A percentile compares a stretch with the other conserved stretches of the same genome.
phyloP scores from a whole-genome alignment of 2,888 invertebrate species.

The Lagria hirta region DNA sequence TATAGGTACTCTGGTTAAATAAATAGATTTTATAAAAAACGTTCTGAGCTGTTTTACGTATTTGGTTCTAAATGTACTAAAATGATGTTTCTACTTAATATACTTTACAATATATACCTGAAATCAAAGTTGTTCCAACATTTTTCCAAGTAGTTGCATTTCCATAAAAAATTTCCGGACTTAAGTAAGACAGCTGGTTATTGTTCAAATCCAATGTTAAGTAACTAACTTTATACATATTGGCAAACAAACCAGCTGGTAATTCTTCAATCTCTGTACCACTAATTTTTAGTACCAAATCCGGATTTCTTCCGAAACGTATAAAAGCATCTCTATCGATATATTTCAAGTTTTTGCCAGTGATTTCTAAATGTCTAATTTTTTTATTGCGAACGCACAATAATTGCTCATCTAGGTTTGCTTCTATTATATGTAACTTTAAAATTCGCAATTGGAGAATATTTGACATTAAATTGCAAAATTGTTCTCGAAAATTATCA shows the following conservation, averaged over 20 bases:
- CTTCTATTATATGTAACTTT: slow-evolving; percentile 75
- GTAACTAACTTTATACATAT: slow-evolving; percentile 76
- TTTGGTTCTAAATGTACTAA: no score
- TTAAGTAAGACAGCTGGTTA: slow-evolving; percentile 77
- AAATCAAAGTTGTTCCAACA: slow-evolving; percentile 81
- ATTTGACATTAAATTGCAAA: slow-evolving; percentile 71
- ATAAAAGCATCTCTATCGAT: slow-evolving; percentile 79
- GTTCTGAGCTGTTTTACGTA: no score
- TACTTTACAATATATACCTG: no score
- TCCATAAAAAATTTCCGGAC: slow-evolving; percentile 83
- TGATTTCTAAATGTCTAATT: slow-evolving; percentile 77
- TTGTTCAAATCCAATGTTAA: slow-evolving; percentile 79
- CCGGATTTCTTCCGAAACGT: slow-evolving; percentile 72
- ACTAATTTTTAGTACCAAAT: slow-evolving; percentile 74
- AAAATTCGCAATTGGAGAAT: slow-evolving; percentile 74
- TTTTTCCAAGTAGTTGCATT: slow-evolving; percentile 86
- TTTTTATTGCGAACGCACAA: slow-evolving; percentile 77
- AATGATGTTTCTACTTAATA: no score
- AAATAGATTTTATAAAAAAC: no score
- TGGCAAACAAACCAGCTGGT: slow-evolving; percentile 76
- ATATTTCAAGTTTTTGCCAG: slow-evolving; percentile 70
- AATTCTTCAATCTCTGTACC: slow-evolving; percentile 77
- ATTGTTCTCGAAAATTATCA: slow-evolving; percentile 61
- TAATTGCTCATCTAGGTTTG: slow-evolving; percentile 72
- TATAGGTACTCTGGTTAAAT: no score